Percentiles rank a stretch among this genome's conserved stretches.
Conservation (phyloP, 2,113 vertebrate species). For the Zapus hudsonius region DNA sequence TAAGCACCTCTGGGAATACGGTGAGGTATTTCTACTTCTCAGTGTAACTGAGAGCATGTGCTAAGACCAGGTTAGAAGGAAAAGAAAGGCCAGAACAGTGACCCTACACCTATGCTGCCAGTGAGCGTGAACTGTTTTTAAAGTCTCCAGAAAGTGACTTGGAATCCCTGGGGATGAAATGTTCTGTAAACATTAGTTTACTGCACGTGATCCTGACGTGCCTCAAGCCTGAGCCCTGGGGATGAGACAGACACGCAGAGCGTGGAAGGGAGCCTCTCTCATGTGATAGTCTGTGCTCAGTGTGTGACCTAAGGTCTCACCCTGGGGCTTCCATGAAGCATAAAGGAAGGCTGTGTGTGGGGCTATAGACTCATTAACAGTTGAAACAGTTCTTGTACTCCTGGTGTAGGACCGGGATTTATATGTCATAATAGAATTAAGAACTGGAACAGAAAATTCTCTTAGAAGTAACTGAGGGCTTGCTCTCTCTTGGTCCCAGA, state of each 20-base stretch:
- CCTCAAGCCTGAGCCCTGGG: background rate
- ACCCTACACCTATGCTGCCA: background rate
- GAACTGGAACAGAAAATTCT: background rate
- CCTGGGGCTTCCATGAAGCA: background rate
- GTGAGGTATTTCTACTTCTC: background rate
- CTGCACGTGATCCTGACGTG: background rate
- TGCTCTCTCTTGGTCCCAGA: background rate
- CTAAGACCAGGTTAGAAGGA: background rate
- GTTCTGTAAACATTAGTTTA: background rate
- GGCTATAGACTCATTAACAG: background rate
- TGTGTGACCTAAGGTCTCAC: background rate
- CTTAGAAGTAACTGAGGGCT: background rate
- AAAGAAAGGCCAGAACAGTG: background rate
- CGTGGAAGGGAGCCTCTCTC: background rate
- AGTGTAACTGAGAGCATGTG: background rate
- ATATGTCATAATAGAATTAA: background rate
- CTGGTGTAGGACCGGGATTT: background rate
- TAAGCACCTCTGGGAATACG: background rate
- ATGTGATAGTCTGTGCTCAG: background rate
- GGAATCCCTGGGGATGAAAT: background rate
- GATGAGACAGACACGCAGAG: background rate
- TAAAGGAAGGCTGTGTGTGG: background rate
- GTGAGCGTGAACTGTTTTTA: background rate
- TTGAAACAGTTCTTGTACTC: background rate
- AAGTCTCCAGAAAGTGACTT: background rate